Evolutionary conservation across 2,888 invertebrate genomes (phyloP), one percentile per base, ranked within the genome.

Genomic region (Dysmachus trigonus): DNA sequence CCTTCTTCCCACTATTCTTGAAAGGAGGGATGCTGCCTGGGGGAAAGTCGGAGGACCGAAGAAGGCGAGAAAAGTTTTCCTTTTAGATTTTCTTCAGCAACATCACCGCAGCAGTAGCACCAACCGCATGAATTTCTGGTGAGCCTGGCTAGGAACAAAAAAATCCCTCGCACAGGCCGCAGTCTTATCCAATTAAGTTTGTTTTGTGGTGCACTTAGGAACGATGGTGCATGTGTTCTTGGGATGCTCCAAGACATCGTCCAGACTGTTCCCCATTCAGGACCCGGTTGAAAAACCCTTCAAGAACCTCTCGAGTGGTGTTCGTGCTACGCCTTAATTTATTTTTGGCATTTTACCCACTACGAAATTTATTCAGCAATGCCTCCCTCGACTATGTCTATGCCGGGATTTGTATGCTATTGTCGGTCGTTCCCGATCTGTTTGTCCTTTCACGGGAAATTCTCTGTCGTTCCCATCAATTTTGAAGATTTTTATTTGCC

Each of bases 51-150:
- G 47, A 13, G 22, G 18, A 27, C 27, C 18, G n/a, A n/a, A n/a
- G n/a, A 62, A 62, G 18, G 22, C 62, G 22, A 27, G 90, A 91
- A 91, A 93, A 94, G 90, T 92, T 93, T 88, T 90, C 93, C 7
- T 94, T 92, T 86, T 95, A 93, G 93, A 27, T 92, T 91, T 88
- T 93, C 93, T 0, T 94, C 94, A 1, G 93, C 94, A 86, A 93
- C 94, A 0, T 95, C 95, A 90, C 62, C 22, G 7, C 95, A 95
- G 0, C 95, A n/a, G n/a, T n/a, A n/a, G n/a, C n/a, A n/a, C n/a
- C n/a, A n/a, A n/a, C n/a, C n/a, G n/a, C 95, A 89, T 95, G 95
- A 0, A 95, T 93, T 91, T 95, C 95, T 0, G 95, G 95, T 86
- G 95, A 91, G 22, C 93, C 93, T 89, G 95, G 95, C 27, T 93